Base-by-base conservation (phyloP, 2,113 vertebrate genomes). In the Tinamus guttatus region DNA sequence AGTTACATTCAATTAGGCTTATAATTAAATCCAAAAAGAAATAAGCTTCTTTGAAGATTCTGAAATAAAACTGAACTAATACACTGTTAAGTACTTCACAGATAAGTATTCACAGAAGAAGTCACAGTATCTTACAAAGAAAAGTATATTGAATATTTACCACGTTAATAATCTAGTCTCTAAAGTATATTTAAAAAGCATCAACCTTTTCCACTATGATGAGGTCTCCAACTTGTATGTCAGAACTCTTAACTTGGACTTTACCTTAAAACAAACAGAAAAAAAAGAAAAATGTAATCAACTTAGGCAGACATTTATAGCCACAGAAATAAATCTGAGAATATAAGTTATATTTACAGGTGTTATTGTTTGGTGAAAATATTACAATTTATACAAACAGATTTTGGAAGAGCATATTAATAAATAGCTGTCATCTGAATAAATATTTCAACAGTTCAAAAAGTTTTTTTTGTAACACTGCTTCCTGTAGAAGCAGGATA, bases 221-320 rank as follows among this genome's bases (percentile, higher is more conserved):
- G 97, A 99, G 98, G 98, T 99, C 99, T 97, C 99, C 99, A 90
- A 99, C 99, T 98, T 99, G 99, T 94, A 99, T 99, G 98, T 99
- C 99, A 96, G 99, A 99, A 97, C 99, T 99, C 98, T 99, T 99
- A 94, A 99, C 99, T 97, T 99, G 99, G 90, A 99, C 97, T 99
- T 99, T 99, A 97, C 99, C 99, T 99, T 97, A 68, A 92, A 49
- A 49, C 20, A 49, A 49, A 49, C 10, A 24, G 21, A 49, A 24
- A 97, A 93, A 95, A 88, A 96, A 89, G 85, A 94, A 28, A 96
- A 93, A 96, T 47, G 52, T n/a, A 95, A 93, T 97, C 93, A 98
- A 93, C 59, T 87, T 76, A 90, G 54, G 83, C 73, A 96, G 91
- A 92, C 45, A 94, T 64, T 2, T 87, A 73, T 28, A 85, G 52